These are phyloP conservation scores for Trissonchulus sp. DNA, from an alignment of 2,888 invertebrate genomes.

Conservation along the genomic window DNA sequence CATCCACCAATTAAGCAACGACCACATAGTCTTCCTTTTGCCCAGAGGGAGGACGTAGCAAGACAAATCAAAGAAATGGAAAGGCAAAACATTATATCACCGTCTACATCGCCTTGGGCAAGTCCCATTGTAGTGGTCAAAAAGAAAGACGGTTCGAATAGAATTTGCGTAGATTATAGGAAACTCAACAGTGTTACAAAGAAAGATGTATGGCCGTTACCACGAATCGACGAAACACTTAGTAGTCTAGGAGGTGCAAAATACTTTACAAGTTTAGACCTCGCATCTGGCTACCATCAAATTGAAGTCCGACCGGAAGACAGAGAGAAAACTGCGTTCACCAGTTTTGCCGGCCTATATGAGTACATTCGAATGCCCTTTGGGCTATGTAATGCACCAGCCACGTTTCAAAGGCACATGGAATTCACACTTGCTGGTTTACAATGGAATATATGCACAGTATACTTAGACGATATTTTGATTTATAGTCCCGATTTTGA, in stretches of 20 bases:
- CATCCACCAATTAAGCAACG: neutral
- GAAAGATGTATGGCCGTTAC: no score
- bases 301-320: slow-evolving; percentile 27
- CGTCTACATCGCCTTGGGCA: neutral
- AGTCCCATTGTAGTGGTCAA: neutral
- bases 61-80: neutral
- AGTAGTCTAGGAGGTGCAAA: no score
- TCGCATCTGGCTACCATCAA: no score
- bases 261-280: no score
- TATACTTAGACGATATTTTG: slow-evolving; percentile 16
- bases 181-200: no score
- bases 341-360: no score
- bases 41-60: neutral
- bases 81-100: neutral
- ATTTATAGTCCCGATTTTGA: neutral
- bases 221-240: no score
- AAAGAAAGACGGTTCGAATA: slow-evolving; percentile 10
- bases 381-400: no score
- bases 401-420: slow-evolving; percentile 35
- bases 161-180: no score
- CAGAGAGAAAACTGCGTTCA: slow-evolving; percentile 34
- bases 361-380: no score
- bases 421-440: neutral
- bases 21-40: neutral
- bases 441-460: no score